Conservation (phyloP, 2,113 vertebrate species). For the Siniperca chuatsi region DNA sequence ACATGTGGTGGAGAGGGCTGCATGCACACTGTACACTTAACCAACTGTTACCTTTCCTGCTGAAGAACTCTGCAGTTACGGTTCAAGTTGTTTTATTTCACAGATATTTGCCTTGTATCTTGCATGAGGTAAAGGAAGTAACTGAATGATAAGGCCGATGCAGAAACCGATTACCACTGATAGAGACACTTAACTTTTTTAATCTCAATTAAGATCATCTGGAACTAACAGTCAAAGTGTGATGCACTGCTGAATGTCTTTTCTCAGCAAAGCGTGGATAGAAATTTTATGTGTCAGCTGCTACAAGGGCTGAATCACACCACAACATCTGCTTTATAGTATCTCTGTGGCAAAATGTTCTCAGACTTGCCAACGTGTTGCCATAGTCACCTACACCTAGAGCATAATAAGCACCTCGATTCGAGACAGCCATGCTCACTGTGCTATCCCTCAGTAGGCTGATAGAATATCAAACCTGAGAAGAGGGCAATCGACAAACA, state of each 20-base stretch:
- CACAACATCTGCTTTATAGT: constrained; percentile 67
- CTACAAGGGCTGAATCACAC: constrained; percentile 45
- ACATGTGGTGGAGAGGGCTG: neutral
- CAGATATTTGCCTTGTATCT: neutral
- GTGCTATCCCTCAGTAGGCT: neutral
- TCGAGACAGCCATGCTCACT: constrained; percentile 34
- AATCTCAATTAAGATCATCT: constrained; percentile 36
- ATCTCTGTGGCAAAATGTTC: constrained; percentile 45
- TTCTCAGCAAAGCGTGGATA: constrained; percentile 32
- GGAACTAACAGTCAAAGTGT: constrained; percentile 4
- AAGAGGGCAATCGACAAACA: constrained; percentile 45
- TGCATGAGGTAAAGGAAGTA: neutral
- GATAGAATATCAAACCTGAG: constrained; percentile 63
- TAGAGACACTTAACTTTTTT: neutral
- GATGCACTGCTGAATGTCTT: constrained; percentile 23
- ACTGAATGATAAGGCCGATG: neutral
- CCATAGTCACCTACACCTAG: constrained; percentile 59
- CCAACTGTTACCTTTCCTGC: neutral
- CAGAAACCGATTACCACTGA: neutral
- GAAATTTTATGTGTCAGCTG: constrained; percentile 62
- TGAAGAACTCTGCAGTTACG: neutral
- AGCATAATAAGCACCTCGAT: constrained; percentile 37
- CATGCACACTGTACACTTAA: neutral
- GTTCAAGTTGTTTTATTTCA: neutral
- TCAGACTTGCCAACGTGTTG: constrained; percentile 53